A percentile compares a stretch with the other conserved stretches of the same genome.
Evolutionary conservation across 2,888 invertebrate genomes (phyloP).

Genomic region (Allacma fusca): DNA sequence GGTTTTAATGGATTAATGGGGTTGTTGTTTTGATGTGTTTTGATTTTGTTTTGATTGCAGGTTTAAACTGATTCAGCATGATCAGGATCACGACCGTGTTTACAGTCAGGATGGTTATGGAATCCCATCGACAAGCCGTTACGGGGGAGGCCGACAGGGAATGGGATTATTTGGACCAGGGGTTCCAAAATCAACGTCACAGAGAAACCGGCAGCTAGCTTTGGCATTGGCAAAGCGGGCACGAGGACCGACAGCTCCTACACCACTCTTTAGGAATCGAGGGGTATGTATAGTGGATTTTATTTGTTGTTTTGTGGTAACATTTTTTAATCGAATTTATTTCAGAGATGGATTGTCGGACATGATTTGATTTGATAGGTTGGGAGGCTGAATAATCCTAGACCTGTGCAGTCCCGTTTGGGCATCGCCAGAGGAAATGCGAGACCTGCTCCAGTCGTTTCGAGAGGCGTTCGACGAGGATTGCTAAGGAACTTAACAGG

Average conservation of each 20-base stretch:
- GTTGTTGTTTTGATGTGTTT: neutral
- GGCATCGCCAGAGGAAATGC: slow-evolving; percentile 9
- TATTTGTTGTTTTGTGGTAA: too few relatives aligned
- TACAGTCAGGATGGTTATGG: slow-evolving; percentile 23
- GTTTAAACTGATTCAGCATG: slow-evolving; percentile 17
- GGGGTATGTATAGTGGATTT: slow-evolving; percentile 7
- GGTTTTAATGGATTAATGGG: slow-evolving; percentile 3
- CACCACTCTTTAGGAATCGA: slow-evolving; percentile 16
- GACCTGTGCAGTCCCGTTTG: slow-evolving; percentile 37
- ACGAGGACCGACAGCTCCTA: neutral
- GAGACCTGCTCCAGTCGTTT: neutral
- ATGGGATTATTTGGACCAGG: neutral
- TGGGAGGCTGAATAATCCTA: neutral
- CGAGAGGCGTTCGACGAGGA: neutral
- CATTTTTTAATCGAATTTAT: too few relatives aligned
- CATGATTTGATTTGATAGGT: neutral
- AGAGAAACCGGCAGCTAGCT: slow-evolving; percentile 25
- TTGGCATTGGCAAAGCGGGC: slow-evolving; percentile 28
- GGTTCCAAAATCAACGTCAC: slow-evolving; percentile 13
- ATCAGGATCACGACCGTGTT: neutral
- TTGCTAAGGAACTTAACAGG: too few relatives aligned
- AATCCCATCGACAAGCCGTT: neutral
- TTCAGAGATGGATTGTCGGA: too few relatives aligned
- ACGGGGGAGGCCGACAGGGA: neutral
- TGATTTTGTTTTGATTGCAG: neutral